phyloP scores from a whole-genome alignment of 2,797 vertebrate genomes.

The Onychomys torridus region DNA sequence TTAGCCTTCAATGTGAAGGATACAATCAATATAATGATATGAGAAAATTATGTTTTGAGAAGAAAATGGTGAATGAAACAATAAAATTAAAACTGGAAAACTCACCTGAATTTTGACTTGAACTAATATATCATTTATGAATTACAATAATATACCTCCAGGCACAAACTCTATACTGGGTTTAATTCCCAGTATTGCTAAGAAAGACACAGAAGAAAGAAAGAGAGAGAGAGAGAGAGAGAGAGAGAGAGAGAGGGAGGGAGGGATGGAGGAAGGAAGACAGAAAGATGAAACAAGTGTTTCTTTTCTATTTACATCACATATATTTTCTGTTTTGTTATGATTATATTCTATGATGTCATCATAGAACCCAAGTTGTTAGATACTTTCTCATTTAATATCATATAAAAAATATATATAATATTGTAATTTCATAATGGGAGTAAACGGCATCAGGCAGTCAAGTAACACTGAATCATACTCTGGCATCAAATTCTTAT shows the following conservation, averaged over 20 bases:
- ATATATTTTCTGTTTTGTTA: too few species aligned
- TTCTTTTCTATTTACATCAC: not conserved
- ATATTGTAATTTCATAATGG: too few species aligned
- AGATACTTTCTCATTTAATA: not conserved
- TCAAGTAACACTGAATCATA: not conserved
- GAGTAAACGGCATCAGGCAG: too few species aligned
- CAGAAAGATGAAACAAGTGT: not conserved
- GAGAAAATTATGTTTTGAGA: conserved; percentile 5
- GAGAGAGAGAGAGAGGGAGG: too few species aligned
- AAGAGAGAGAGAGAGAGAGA: too few species aligned
- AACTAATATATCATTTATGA: not conserved
- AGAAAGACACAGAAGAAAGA: not conserved
- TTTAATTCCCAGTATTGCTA: not conserved
- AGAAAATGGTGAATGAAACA: not conserved
- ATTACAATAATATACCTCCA: not conserved
- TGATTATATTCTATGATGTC: not conserved
- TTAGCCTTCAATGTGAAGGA: not conserved
- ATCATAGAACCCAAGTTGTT: not conserved
- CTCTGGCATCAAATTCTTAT: not conserved
- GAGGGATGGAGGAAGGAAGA: too few species aligned
- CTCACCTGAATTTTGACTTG: not conserved
- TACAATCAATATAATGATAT: not conserved
- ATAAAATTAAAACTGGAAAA: not conserved
- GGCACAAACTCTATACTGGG: not conserved
- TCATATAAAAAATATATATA: not conserved